These are phyloP conservation scores for Pristiophorus japonicus DNA, from an alignment of 2,113 vertebrate genomes.

Conservation along the genomic window DNA sequence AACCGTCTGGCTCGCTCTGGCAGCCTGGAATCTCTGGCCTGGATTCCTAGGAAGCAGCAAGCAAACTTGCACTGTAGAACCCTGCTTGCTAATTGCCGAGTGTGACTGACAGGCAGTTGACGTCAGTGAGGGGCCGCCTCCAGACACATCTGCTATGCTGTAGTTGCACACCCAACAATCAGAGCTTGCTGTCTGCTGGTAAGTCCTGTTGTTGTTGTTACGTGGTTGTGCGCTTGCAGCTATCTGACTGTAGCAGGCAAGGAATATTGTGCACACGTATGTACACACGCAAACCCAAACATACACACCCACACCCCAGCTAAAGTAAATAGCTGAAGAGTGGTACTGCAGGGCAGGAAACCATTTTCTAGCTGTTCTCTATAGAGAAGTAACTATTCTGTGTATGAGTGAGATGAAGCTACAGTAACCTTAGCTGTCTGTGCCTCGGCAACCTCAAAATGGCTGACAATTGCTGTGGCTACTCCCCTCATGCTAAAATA, in stretches of 20 bases:
- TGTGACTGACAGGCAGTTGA: constrained; percentile 35
- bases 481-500: constrained; percentile 15
- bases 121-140: constrained; percentile 35
- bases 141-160: constrained; percentile 37
- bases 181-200: constrained; percentile 38
- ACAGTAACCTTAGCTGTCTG: constrained; percentile 6
- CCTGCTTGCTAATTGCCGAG: constrained; percentile 34
- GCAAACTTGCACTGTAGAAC: constrained; percentile 29
- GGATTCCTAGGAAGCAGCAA: constrained; percentile 31
- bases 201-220: constrained; percentile 35
- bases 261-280: constrained; percentile 3
- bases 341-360: constrained; percentile 2
- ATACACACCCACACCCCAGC: constrained; percentile 5
- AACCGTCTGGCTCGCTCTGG: constrained; percentile 28
- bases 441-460: constrained; percentile 31
- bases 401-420: constrained; percentile 22
- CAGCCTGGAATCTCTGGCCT: constrained; percentile 32
- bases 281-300: not conserved
- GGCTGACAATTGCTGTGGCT: constrained; percentile 32
- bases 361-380: constrained; percentile 7
- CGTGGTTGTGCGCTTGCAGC: constrained; percentile 35
- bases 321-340: constrained; percentile 5
- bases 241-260: constrained; percentile 36
- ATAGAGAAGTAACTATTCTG: not conserved
- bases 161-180: constrained; percentile 37